phyloP scores from a whole-genome alignment of 2,113 vertebrate genomes.

The Megaptera novaeangliae region DNA sequence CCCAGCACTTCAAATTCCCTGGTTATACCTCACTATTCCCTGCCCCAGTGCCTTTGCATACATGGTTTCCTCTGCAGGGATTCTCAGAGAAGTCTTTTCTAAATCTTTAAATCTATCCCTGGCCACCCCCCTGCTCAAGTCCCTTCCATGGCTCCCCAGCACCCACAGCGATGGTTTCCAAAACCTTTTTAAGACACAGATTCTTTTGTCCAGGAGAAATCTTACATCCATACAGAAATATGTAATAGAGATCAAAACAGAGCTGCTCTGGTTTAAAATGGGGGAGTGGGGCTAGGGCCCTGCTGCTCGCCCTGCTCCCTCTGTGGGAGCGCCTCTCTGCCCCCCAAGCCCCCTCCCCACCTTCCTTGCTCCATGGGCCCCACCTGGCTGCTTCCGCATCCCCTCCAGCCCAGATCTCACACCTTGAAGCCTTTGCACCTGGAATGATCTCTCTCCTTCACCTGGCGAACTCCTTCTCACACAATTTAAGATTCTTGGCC shows the following conservation, averaged over 20 bases:
- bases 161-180: background rate
- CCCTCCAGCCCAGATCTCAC: background rate
- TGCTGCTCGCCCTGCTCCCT: rapidly evolving
- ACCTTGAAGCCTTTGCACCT: rapidly evolving
- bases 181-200: background rate
- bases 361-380: background rate
- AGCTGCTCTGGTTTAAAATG: background rate
- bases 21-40: background rate
- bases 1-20: background rate
- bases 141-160: background rate
- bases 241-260: rapidly evolving
- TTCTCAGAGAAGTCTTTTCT: background rate
- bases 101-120: background rate
- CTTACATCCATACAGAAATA: background rate
- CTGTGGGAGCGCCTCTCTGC: background rate
- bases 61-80: rapidly evolving
- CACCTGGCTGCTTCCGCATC: background rate
- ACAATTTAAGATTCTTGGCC: background rate
- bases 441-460: background rate
- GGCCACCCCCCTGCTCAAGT: background rate
- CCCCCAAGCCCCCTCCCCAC: background rate
- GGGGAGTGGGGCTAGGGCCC: background rate
- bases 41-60: slow-evolving; percentile 29
- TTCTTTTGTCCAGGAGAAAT: background rate
- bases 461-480: background rate